Base-by-base conservation (phyloP, 2,113 vertebrate genomes). In the Ptychochromis oligacanthus region DNA sequence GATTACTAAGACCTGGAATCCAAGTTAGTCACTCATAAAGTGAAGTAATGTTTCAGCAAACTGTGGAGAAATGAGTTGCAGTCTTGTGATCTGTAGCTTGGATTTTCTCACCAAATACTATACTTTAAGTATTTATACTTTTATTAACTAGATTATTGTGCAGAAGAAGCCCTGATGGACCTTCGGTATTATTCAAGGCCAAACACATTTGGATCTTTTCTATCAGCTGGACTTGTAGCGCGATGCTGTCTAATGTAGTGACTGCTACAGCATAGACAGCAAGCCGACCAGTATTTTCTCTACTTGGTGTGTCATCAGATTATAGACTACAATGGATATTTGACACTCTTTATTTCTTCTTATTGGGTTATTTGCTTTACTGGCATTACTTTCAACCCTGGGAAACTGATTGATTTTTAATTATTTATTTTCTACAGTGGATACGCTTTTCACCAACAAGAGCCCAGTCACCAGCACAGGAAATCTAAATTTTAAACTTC, bases 241-340 rank as follows among this genome's bases (percentile, higher is more conserved):
- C 74, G 28, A 26, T 57, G 24, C 38, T 76, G 15, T 77, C 1
- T 24, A 49, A 24, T 78, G 22, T 12, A 72, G 20, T 49, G 17
- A 72, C 65, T 52, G 43, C 43, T 72, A 0, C 1, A 72, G 46
- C 67, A 31, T n/a, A 72, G 46, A 72, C 67, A 54, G 67, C 26
- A 72, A 36, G 34, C 54, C 13, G 67, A 56, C 75, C 64, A n/a
- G 56, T 84, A 2, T 79, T 80, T 85, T 77, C 24, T 82, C 34
- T 57, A 15, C 77, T 61, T 79, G 52, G 75, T 70, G 54, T 87
- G 70, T 79, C 61, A 75, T 62, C 81, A 85, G 17, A 79, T 80
- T 82, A 67, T 76, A 56, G 38, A 67, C 36, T 59, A 81, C 75
- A 81, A 72, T 84, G 85, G 65, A 89, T 84, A 85, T 80, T 85